Evolutionary conservation across 2,113 vertebrate species (phyloP).

Genomic region (Rana temporaria): DNA sequence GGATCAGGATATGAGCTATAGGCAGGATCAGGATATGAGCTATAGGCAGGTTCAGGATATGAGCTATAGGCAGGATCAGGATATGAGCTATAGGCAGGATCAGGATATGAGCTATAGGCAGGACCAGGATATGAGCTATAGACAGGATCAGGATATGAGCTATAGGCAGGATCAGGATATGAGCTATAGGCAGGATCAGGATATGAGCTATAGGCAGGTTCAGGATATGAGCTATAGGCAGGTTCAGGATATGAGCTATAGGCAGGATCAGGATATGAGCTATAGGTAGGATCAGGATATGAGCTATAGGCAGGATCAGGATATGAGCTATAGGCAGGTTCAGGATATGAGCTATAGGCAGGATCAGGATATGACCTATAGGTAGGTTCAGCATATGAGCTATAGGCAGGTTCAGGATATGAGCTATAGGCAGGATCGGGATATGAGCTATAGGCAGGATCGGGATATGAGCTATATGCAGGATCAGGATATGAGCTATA

Average conservation of each 20-base stretch:
- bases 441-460: neutral
- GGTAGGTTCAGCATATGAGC: too few species aligned
- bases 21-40: too few species aligned
- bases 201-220: too few species aligned
- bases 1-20: neutral
- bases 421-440: too few species aligned
- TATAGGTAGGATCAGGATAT: neutral
- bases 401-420: neutral
- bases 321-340: neutral
- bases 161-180: too few species aligned
- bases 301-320: too few species aligned
- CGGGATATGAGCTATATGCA: neutral
- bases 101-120: neutral
- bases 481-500: constrained; percentile 13
- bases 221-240: neutral
- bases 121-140: constrained; percentile 10
- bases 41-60: neutral
- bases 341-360: neutral
- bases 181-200: neutral
- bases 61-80: too few species aligned
- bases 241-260: neutral
- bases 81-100: neutral
- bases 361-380: neutral
- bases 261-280: too few species aligned
- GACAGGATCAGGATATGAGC: neutral